Evolutionary conservation across 2,797 vertebrate species (phyloP), one percentile per base, ranked within the genome.

Genomic region (Steatocranus sp.): DNA sequence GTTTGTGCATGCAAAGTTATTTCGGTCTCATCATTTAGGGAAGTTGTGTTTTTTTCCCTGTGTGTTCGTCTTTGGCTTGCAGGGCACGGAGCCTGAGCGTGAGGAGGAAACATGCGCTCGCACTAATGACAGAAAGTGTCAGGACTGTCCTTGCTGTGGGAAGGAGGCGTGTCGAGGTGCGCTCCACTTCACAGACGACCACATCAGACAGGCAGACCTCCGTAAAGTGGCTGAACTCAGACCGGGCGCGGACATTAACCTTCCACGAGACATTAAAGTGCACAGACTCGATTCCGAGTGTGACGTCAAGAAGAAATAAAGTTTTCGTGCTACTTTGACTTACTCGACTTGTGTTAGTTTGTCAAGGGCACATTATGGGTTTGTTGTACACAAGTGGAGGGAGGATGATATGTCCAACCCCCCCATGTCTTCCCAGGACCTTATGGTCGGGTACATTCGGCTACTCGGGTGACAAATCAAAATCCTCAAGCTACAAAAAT

Each of bases 81-180:
- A 95, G 94, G 93, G 83, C 90, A 88, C 88, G 73, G 74, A 91
- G 92, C 85, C 83, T 83, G 80, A 91, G 89, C 84, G 81, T 87
- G 82, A 91, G 88, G 91, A 91, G 90, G 89, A 89, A 87, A 88
- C 81, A 80, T 66, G 86, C 79, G 86, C 88, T 89, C 83, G 20
- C 83, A 51, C 90, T 93, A 91, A 93, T 89, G 89, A 91, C 92
- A 66, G 79, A 68, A 80, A 68, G 80, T 88, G 89, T 88, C 88
- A 88, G 89, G 78, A 83, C 82, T 78, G 93, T 92, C 93, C 94
- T 94, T 93, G 92, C 88, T 83, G 84, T 82, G 88, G 91, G 83
- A 94, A 90, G 86, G 92, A 92, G 87, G 91, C 87, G 83, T 89
- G 91, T 93, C 93, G 82, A 84, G 84, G 88, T 87, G 91, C 75